A percentile compares a stretch with the other conserved stretches of the same genome.
Conservation (phyloP, 2,797 vertebrate species). For the Sebastes itinus region DNA sequence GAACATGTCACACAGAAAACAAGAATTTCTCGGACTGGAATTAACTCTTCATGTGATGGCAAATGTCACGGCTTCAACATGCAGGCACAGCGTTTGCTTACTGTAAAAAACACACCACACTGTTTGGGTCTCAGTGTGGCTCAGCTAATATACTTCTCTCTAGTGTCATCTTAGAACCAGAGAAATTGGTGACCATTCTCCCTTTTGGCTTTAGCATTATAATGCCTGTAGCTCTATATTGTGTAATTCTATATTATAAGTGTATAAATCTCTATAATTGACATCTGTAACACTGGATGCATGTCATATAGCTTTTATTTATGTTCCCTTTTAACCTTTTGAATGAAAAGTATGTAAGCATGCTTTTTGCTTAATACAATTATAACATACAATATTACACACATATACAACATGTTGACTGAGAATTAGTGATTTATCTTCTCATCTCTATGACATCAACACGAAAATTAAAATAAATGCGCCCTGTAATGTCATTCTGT, state of each 20-base stretch:
- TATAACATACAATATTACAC: not conserved
- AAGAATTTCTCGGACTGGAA: not conserved
- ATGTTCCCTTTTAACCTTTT: not conserved
- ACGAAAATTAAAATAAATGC: not conserved
- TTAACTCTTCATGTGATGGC: not conserved
- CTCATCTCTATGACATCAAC: not conserved
- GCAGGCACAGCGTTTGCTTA: not conserved
- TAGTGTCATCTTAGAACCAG: not conserved
- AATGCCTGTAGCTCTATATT: not conserved
- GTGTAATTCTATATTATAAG: too few relatives aligned
- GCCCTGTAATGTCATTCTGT: not conserved
- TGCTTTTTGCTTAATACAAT: not conserved
- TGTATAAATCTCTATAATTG: not conserved
- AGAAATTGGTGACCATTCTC: not conserved
- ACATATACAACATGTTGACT: not conserved
- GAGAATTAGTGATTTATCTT: not conserved
- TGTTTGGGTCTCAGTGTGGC: fast-evolving
- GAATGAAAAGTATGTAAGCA: not conserved
- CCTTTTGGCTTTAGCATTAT: not conserved
- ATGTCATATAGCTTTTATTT: not conserved
- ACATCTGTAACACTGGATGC: not conserved
- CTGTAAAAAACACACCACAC: not conserved
- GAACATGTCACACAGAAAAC: not conserved
- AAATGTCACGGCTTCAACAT: not conserved
- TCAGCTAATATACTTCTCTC: not conserved